Evolutionary conservation across 2,797 vertebrate genomes (phyloP).

Genomic region (Hyperoplus immaculatus): DNA sequence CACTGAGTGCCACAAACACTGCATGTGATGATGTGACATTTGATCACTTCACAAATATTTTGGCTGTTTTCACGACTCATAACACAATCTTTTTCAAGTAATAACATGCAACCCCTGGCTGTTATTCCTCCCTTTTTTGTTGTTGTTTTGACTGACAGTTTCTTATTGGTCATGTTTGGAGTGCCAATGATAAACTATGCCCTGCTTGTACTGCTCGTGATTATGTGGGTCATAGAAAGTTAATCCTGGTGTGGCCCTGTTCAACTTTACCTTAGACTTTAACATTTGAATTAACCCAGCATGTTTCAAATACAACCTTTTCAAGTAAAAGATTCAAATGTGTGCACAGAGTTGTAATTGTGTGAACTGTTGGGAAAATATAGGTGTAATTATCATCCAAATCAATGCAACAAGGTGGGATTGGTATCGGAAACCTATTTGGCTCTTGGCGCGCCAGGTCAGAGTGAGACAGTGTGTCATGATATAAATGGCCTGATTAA

Average conservation of each 20-base stretch:
- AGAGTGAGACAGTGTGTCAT: constrained; percentile 36
- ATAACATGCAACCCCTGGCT: neutral
- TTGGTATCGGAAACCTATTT: neutral
- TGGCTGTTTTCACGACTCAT: neutral
- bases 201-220: neutral
- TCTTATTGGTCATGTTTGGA: neutral
- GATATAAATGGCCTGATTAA: constrained; percentile 10
- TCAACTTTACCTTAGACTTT: neutral
- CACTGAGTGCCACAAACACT: too few species aligned
- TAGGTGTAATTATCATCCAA: neutral
- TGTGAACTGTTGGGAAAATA: constrained; percentile 2
- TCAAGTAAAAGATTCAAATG: neutral
- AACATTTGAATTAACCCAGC: neutral
- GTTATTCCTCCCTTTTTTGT: neutral
- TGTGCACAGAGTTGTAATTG: neutral
- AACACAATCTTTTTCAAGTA: neutral
- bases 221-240: neutral
- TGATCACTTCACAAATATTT: neutral
- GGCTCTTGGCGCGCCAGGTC: neutral
- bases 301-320: neutral
- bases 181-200: neutral
- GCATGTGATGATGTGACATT: neutral
- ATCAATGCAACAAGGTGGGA: neutral
- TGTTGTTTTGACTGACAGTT: neutral
- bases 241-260: neutral